These are phyloP conservation scores for Erebia ligea DNA, from an alignment of 2,888 invertebrate species.

Conservation along the genomic window DNA sequence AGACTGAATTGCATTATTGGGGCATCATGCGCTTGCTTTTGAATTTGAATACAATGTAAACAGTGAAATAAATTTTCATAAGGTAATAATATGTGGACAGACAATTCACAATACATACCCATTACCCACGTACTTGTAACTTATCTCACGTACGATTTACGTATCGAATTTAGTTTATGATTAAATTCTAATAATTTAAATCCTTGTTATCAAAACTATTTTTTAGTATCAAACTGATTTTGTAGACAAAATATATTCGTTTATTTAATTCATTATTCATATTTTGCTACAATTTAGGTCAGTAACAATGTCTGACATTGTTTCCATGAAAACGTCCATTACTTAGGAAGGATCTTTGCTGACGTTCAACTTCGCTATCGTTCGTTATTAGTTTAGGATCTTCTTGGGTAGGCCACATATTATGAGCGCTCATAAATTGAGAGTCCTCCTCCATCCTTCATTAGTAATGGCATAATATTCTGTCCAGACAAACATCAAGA, in stretches of 20 bases:
- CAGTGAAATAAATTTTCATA: slow-evolving; percentile 2
- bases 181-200: neutral
- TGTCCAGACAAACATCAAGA: too few species aligned
- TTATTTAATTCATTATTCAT: neutral
- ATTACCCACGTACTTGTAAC: neutral
- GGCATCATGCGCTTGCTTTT: slow-evolving; percentile 6
- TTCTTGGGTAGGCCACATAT: too few species aligned
- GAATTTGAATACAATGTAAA: slow-evolving; percentile 24
- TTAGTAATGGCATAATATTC: neutral
- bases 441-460: too few species aligned
- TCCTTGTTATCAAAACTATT: neutral
- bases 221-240: neutral
- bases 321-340: neutral
- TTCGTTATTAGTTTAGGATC: neutral
- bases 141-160: slow-evolving; percentile 5
- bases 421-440: too few species aligned
- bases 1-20: slow-evolving; percentile 4
- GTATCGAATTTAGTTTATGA: neutral
- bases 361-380: neutral
- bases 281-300: neutral
- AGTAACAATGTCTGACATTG: neutral
- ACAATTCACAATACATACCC: neutral
- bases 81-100: slow-evolving; percentile 6
- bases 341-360: neutral
- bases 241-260: neutral